Base-by-base conservation (phyloP, 2,888 invertebrate species). In the Macrosiphum euphorbiae region DNA sequence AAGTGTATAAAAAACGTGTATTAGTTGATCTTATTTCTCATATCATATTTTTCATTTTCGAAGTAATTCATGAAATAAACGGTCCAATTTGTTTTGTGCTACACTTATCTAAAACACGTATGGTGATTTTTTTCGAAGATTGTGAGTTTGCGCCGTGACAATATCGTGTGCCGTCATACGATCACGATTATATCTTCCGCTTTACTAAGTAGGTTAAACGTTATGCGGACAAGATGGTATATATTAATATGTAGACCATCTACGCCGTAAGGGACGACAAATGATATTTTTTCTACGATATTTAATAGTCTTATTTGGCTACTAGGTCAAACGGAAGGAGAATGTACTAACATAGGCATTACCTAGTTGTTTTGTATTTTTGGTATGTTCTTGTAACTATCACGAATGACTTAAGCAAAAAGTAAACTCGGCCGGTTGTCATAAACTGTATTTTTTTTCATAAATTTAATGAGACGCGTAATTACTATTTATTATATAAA, bases 121-220 rank as follows among this genome's bases (percentile, higher is more conserved):
- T 93, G 47, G 84, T 85, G 47, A 47, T 90, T 44, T 47, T 88
- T 89, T 58, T 86, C 28, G 24, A 58, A 61, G 35, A 89, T 44
- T 10, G 58, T 61, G 28, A 86, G 52, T 94, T 3, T 61, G 58
- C 55, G 47, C 85, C 84, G 85, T 90, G 58, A 89, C 93, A 93
- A 85, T 90, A 93, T 58, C 44, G 58, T 90, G 50, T 92, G 47
- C 67, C 87, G 10, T 44, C 88, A 13, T 58, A 50, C n/a, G 55
- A 85, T 85, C 92, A 93, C 88, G 84, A 93, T 93, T 89, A 20
- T 84, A 41, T n/a, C 26, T 93, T 85, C 86, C 55, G 84, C 11
- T 89, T 35, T 86, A 85, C 78, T 84, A 93, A 89, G 89, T 93
- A 90, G 93, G 89, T 90, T 93, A 93, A 85, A 89, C 87, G 67